Evolutionary conservation across 1,140 invertebrate genomes (phyloP).

Genomic region (Hyphantria cunea): DNA sequence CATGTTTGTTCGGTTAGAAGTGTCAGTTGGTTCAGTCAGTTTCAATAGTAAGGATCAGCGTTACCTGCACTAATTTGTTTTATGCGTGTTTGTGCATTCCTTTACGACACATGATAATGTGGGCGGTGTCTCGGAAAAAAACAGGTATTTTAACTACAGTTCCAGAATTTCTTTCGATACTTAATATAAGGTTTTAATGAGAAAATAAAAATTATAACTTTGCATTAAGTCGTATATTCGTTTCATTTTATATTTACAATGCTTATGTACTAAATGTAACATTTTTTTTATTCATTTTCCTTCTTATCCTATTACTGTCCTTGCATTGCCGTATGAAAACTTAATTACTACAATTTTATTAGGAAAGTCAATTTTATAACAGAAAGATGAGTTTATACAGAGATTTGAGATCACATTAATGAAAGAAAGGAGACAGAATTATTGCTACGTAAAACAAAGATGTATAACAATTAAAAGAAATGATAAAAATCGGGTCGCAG

Average conservation of each 20-base stretch:
- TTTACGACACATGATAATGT: no score
- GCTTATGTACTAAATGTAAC: constrained; percentile 62
- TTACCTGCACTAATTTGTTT: no score
- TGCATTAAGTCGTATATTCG: constrained; percentile 70
- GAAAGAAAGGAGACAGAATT: constrained; percentile 42
- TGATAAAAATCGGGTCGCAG: constrained; percentile 58
- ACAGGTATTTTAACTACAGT: no score
- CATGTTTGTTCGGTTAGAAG: no score
- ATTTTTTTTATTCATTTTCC: constrained; percentile 65
- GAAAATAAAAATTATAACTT: constrained; percentile 34
- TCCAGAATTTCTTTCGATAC: no score
- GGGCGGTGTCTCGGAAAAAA: no score
- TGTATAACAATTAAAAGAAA: constrained; percentile 34
- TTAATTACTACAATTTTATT: constrained; percentile 43
- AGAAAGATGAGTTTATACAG: constrained; percentile 24
- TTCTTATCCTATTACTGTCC: constrained; percentile 70
- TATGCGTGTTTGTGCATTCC: no score
- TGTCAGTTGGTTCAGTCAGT: no score
- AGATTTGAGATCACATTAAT: constrained; percentile 45
- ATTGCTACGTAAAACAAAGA: constrained; percentile 37
- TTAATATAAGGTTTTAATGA: neutral
- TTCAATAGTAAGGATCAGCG: no score
- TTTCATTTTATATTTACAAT: constrained; percentile 73
- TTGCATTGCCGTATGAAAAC: constrained; percentile 57
- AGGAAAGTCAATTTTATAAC: constrained; percentile 33